Conservation (phyloP, 2,113 vertebrate genomes). For the Menidia beryllina region DNA sequence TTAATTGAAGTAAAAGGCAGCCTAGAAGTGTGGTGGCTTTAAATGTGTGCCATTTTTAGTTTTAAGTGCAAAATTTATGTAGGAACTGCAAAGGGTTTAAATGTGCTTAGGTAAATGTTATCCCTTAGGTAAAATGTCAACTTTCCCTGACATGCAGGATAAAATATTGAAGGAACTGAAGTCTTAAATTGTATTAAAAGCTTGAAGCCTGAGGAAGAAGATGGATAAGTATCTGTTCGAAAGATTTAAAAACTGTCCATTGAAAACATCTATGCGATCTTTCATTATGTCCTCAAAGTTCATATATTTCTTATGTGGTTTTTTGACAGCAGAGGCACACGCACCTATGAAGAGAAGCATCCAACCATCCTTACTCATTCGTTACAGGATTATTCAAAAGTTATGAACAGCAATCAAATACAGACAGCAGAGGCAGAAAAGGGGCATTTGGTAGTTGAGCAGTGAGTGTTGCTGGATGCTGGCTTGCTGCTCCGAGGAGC, state of each 20-base stretch:
- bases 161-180: no score
- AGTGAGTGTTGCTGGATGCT: slow-evolving; percentile 60
- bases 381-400: slow-evolving; percentile 49
- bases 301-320: slow-evolving; percentile 5
- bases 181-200: no score
- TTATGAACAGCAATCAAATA: slow-evolving; percentile 53
- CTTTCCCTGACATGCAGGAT: no score
- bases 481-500: slow-evolving; percentile 62
- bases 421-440: slow-evolving; percentile 62
- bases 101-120: not conserved
- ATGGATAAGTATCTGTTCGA: no score
- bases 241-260: no score
- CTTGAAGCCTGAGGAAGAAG: no score
- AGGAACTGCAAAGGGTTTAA: not conserved
- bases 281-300: not conserved
- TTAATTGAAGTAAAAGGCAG: not conserved
- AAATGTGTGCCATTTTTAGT: not conserved
- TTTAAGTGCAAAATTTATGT: not conserved
- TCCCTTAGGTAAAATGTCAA: no score
- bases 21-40: not conserved
- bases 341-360: slow-evolving; percentile 20
- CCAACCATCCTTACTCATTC: slow-evolving; percentile 16
- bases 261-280: not conserved
- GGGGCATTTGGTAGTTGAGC: slow-evolving; percentile 61
- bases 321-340: slow-evolving; percentile 1